These are phyloP conservation scores for Corapipo altera DNA, from an alignment of 2,113 vertebrate genomes.

Conservation along the genomic window DNA sequence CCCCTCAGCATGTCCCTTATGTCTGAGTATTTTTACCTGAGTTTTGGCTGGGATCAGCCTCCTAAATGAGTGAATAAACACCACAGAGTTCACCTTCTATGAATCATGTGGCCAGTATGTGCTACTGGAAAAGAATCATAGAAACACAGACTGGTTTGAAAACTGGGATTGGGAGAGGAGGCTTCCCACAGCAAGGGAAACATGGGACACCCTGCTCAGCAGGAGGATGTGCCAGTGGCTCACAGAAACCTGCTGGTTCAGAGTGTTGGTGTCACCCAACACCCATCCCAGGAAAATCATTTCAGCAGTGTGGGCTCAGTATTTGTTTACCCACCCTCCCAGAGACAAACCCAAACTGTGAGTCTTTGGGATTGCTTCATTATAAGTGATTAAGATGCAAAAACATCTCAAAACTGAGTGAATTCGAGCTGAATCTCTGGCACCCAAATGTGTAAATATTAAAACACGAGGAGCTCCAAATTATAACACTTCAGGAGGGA, in stretches of 20 bases:
- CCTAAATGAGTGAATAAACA: too few species aligned
- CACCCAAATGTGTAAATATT: not conserved
- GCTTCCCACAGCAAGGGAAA: not conserved
- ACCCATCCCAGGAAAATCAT: not conserved
- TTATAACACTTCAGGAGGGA: not conserved
- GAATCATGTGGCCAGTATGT: too few species aligned
- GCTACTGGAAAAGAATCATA: too few species aligned
- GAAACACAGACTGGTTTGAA: too few species aligned
- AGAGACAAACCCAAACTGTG: not conserved
- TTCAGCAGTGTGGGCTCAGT: not conserved
- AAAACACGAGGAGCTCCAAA: not conserved
- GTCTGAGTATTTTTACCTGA: not conserved
- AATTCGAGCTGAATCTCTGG: not conserved
- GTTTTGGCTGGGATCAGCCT: not conserved
- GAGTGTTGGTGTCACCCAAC: not conserved
- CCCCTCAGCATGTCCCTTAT: not conserved
- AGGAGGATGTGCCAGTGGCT: not conserved
- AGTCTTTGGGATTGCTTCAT: not conserved
- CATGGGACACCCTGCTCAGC: not conserved
- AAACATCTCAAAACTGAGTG: not conserved
- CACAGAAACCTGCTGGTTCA: not conserved
- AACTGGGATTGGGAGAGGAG: not conserved
- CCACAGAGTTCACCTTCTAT: too few species aligned
- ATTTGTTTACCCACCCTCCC: not conserved
- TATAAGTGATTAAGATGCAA: not conserved